These are phyloP conservation scores for Auanema freiburgensis DNA, from an alignment of 2,888 invertebrate species.

Conservation along the genomic window DNA sequence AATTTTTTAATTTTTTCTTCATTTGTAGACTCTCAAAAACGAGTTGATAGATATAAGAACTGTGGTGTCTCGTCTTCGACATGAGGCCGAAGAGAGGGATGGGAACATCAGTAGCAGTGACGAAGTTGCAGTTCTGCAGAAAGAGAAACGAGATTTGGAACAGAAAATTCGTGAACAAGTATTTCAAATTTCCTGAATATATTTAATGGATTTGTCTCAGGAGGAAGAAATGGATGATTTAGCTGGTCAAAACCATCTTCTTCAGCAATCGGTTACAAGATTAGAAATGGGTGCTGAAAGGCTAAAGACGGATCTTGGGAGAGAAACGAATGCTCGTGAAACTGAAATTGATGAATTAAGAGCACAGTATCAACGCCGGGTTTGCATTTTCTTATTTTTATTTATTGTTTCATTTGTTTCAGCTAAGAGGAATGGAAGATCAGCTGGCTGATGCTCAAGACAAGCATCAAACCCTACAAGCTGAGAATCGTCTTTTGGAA, in stretches of 20 bases:
- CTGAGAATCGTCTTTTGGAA: conserved; percentile 89
- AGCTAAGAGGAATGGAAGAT: conserved; percentile 48
- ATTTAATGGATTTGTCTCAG: conserved; percentile 7
- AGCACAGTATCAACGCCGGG: conserved; percentile 86
- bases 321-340: conserved; percentile 86
- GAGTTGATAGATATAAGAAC: conserved; percentile 24
- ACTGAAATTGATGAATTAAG: conserved; percentile 90
- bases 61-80: conserved; percentile 16
- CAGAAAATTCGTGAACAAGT: conserved; percentile 69
- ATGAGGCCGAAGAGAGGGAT: conserved; percentile 24
- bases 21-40: conserved; percentile 19
- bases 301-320: conserved; percentile 65
- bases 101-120: conserved; percentile 13
- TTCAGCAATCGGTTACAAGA: conserved; percentile 84
- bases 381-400: conserved; percentile 63
- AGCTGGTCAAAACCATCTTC: conserved; percentile 83
- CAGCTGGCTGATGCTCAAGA: conserved; percentile 82
- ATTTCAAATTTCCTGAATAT: not conserved
- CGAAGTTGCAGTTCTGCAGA: conserved; percentile 55
- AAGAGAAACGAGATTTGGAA: conserved; percentile 84
- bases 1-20: not conserved
- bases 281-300: conserved; percentile 89
- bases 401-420: conserved; percentile 7
- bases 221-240: conserved; percentile 89
- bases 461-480: conserved; percentile 80